These are phyloP conservation scores for Leptoclinus maculatus DNA, from an alignment of 2,797 vertebrate species.

Conservation along the genomic window DNA sequence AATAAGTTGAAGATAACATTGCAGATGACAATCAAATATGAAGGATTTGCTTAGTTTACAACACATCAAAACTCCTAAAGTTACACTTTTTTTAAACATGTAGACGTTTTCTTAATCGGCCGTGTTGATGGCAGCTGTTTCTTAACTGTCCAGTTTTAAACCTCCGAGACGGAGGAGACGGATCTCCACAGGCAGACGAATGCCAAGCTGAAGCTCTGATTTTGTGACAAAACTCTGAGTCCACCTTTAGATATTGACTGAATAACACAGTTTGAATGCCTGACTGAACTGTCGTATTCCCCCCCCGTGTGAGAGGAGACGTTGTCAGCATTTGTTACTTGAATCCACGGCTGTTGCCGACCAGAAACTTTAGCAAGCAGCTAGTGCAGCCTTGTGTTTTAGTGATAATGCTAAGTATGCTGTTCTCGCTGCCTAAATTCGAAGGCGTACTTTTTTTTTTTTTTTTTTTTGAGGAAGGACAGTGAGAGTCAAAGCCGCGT, in stretches of 20 bases:
- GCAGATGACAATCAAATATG: slow-evolving; percentile 73
- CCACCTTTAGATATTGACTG: slow-evolving; percentile 20
- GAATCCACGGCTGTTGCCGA: slow-evolving; percentile 33
- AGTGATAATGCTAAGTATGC: background rate
- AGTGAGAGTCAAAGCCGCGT: background rate
- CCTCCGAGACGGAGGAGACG: background rate
- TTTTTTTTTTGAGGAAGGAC: background rate
- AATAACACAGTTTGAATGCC: background rate
- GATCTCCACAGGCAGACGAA: background rate
- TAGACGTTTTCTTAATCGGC: background rate
- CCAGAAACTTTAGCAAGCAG: slow-evolving; percentile 13
- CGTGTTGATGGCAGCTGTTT: slow-evolving; percentile 1
- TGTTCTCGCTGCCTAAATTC: slow-evolving; percentile 2
- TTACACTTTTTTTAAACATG: slow-evolving; percentile 9
- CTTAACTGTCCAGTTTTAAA: slow-evolving; percentile 1
- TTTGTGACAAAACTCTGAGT: background rate
- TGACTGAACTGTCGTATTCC: slow-evolving; percentile 9
- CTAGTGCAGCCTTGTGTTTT: slow-evolving; percentile 9
- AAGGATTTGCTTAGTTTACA: slow-evolving; percentile 41
- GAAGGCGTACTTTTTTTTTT: background rate
- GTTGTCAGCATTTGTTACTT: slow-evolving; percentile 29
- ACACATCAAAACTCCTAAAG: slow-evolving; percentile 18
- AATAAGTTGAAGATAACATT: slow-evolving; percentile 24
- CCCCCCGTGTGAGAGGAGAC: slow-evolving; percentile 5
- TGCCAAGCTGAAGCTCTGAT: slow-evolving; percentile 9